Evolutionary conservation across 2,113 vertebrate genomes (phyloP), one percentile per base, ranked within the genome.

Genomic region (Nerophis ophidion): DNA sequence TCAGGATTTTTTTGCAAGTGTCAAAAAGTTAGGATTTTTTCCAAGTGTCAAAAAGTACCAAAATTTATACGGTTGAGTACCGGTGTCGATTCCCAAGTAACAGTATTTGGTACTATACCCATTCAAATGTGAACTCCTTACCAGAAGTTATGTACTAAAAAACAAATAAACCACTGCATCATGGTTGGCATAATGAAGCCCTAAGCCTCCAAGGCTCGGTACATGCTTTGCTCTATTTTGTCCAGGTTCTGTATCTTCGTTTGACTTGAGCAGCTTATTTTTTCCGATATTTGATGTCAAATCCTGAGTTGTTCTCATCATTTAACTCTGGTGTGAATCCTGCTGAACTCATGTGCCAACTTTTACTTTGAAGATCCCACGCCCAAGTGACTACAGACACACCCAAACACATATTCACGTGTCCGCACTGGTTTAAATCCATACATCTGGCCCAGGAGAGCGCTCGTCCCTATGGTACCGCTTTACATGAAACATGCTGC

Each of bases 401-500:
- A 64, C 17, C 63, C 46, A 45, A 42, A 51, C 63, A 38, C 34
- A 49, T 8, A 17, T 19, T 7, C 40, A 65, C 45, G 19, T 11
- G 42, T 45, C 16, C 9, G 14, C 55, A 48, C 42, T 56, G 75
- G 40, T 42, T 3, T 8, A 42, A 9, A 17, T 11, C 54, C 12
- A 19, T 19, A 19, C 77, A 74, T 81, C 71, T 77, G 74, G 68
- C 33, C 52, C 5, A 48, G 63, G 57, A 63, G 51, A 65, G 71
- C 67, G 40, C 26, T 63, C 65, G 51, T 72, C 76, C 76, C 68
- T 55, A 49, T 15, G 53, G 73, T 74, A 53, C 59, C 7, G 42
- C 72, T 79, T 74, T 70, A 76, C 72, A 74, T 77, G 65, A 79
- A 86, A 76, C 81, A 79, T 56, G 65, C 60, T 77, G 65, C 17